Conservation (phyloP, 2,113 vertebrate genomes). For the Excalfactoria chinensis region DNA sequence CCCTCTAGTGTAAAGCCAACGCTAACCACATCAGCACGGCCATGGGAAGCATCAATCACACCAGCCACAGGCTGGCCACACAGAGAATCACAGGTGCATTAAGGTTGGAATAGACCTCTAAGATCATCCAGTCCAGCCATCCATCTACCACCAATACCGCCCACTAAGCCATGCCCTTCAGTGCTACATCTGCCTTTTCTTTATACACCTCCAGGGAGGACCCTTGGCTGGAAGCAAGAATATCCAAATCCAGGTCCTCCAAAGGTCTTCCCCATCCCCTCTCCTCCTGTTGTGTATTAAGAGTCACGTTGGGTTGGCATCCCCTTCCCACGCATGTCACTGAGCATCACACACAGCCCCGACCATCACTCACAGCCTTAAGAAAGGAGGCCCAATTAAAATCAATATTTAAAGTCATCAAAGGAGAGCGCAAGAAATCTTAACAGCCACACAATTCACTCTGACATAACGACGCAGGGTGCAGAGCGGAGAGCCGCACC, state of each 20-base stretch:
- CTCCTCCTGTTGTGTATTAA: not conserved
- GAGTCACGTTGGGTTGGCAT: not conserved
- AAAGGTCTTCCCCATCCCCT: not conserved
- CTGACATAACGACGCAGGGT: not conserved
- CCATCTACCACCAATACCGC: no score
- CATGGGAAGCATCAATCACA: not conserved
- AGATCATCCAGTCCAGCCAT: no score
- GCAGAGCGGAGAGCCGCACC: not conserved
- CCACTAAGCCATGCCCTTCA: no score
- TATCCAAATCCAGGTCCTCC: not conserved
- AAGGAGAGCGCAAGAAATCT: slow-evolving; percentile 21
- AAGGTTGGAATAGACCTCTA: no score
- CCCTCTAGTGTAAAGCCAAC: slow-evolving; percentile 72
- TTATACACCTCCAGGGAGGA: not conserved
- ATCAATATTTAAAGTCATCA: slow-evolving; percentile 45
- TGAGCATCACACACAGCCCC: not conserved
- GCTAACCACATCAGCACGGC: not conserved
- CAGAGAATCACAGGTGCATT: no score
- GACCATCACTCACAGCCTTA: not conserved
- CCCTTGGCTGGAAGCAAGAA: not conserved
- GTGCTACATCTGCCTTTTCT: no score
- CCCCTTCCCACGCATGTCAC: rapidly evolving
- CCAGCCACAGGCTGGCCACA: rapidly evolving
- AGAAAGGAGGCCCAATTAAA: not conserved
- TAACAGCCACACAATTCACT: slow-evolving; percentile 39